phyloP scores from a whole-genome alignment of 2,113 vertebrate species.

The Syngnathus scovelli region DNA sequence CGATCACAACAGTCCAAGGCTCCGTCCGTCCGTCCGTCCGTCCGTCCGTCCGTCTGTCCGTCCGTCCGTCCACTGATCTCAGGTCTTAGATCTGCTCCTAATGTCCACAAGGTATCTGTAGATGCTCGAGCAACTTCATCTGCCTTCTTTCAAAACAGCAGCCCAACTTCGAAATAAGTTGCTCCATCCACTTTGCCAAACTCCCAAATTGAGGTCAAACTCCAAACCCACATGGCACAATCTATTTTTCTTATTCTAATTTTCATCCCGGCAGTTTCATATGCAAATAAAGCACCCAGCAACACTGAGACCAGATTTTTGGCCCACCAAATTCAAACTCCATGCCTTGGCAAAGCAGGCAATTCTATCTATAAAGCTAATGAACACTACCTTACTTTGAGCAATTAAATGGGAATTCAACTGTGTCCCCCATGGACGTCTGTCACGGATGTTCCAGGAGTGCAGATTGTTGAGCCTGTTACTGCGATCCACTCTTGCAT shows the following conservation, averaged over 20 bases:
- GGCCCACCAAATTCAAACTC: neutral
- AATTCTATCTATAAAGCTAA: neutral
- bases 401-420: neutral
- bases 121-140: constrained; percentile 32
- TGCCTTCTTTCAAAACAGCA: neutral
- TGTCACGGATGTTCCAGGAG: neutral
- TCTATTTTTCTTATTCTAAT: neutral
- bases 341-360: neutral
- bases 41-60: neutral
- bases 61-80: neutral
- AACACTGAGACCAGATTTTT: constrained; percentile 47
- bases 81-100: neutral
- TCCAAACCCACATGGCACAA: neutral
- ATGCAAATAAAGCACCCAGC: constrained; percentile 71
- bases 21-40: neutral
- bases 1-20: neutral
- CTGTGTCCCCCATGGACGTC: neutral
- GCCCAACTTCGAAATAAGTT: neutral
- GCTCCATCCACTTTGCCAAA: neutral
- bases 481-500: neutral
- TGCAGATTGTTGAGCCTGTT: neutral
- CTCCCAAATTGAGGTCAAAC: neutral
- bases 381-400: neutral
- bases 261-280: constrained; percentile 57
- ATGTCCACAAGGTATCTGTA: neutral